These are phyloP conservation scores for Axis porcinus DNA, from an alignment of 2,113 vertebrate genomes.

Conservation along the genomic window DNA sequence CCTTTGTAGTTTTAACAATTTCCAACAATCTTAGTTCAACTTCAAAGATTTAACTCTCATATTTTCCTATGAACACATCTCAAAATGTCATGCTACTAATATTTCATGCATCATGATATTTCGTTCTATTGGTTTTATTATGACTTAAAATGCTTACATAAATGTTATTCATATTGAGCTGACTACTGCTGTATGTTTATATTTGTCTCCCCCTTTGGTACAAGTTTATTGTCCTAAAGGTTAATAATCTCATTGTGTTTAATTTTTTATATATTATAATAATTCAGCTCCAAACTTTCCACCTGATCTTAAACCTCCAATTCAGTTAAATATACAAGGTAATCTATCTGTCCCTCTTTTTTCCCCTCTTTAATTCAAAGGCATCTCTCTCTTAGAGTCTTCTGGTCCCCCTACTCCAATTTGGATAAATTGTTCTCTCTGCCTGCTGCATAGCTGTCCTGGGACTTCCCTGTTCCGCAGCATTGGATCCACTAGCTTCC, in stretches of 20 bases:
- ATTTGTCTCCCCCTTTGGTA: neutral
- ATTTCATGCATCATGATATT: neutral
- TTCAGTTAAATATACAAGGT: neutral
- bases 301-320: neutral
- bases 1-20: neutral
- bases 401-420: neutral
- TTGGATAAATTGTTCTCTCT: neutral
- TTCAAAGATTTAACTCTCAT: neutral
- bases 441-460: neutral
- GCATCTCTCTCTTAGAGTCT: neutral
- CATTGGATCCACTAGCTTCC: neutral
- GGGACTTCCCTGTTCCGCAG: neutral
- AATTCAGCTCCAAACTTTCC: neutral
- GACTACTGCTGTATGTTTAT: neutral
- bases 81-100: neutral
- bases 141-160: neutral
- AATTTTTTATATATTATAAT: neutral
- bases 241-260: neutral
- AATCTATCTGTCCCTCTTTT: neutral
- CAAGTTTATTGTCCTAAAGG: neutral
- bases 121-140: neutral
- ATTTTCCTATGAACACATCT: neutral
- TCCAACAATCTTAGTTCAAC: neutral
- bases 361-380: neutral
- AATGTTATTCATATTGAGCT: neutral